phyloP scores from a whole-genome alignment of 2,113 vertebrate species.

The Bos javanicus region DNA sequence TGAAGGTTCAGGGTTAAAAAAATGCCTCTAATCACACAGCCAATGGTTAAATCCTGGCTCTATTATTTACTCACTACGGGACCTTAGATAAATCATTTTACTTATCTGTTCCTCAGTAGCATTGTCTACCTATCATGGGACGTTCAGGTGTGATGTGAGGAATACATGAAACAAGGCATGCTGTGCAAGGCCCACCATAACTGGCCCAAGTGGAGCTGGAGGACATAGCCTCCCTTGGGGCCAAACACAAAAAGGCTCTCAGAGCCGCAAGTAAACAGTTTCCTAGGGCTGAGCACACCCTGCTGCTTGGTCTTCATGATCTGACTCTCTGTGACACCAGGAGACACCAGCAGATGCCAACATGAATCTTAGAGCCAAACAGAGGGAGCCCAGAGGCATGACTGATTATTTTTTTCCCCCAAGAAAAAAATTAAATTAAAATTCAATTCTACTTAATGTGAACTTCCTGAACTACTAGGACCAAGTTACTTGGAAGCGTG shows the following conservation, averaged over 20 bases:
- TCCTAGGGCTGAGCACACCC: not conserved
- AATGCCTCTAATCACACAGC: not conserved
- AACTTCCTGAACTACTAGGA: not conserved
- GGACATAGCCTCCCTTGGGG: not conserved
- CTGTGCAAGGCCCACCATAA: too few species aligned
- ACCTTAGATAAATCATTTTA: not conserved
- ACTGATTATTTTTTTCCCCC: not conserved
- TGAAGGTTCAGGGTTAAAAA: not conserved
- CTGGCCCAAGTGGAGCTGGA: too few species aligned
- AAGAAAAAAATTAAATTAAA: conserved; percentile 23
- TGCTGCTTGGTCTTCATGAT: not conserved
- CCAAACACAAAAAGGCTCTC: not conserved
- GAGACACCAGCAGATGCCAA: not conserved
- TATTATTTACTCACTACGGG: not conserved
- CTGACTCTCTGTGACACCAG: not conserved
- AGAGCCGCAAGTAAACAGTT: not conserved
- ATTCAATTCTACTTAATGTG: not conserved
- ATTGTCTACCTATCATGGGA: not conserved
- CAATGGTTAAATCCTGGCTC: not conserved
- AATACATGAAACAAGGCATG: not conserved
- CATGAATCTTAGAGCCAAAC: not conserved
- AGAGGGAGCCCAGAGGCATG: not conserved
- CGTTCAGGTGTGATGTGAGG: not conserved
- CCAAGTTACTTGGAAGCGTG: not conserved
- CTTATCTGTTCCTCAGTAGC: not conserved